Evolutionary conservation across 2,797 vertebrate species (phyloP), one percentile per base, ranked within the genome.

Genomic region (Remorina albescens): DNA sequence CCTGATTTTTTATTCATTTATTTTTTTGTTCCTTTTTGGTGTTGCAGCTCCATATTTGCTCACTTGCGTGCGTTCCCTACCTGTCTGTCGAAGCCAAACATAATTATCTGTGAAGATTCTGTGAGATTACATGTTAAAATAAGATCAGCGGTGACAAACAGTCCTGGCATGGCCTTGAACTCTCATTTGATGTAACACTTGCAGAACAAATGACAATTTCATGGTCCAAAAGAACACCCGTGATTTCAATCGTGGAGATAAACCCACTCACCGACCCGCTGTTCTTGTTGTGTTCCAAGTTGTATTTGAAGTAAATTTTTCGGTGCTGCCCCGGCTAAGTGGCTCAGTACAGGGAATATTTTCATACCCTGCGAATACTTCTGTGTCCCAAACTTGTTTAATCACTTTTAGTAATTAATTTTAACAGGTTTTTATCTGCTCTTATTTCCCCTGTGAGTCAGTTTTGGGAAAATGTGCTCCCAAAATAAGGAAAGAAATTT

Each of bases 131-230:
- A 84, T 84, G 80, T 86, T 81, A 79, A 92, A 92, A 91, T 88
- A 86, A 89, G 82, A 86, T 88, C 79, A 74, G 78, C 86, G 72
- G 80, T 83, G 67, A 71, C 51, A 59, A 86, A 70, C 82, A 78
- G 88, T 82, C 80, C 68, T 82, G 81, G 77, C 80, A 75, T 57
- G 74, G 84, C 85, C 81, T 88, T 89, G 86, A 90, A 92, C 92
- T 92, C 86, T 94, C 88, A 93, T 93, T 95, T 92, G 90, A 93
- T 91, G 87, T 86, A 88, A 91, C 75, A 87, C 92, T 92, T 90
- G 88, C 92, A 93, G 92, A 94, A 94, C 92, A 94, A 95, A 95
- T 93, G 90, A 94, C 86, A 94, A 89, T 93, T 92, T 92, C 88
- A 89, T 93, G 94, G 89, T 94, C 91, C 83, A 94, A 87, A 91